Evolutionary conservation across 2,888 invertebrate species (phyloP), one percentile per base, ranked within the genome.

Genomic region (Synergus umbraculus): DNA sequence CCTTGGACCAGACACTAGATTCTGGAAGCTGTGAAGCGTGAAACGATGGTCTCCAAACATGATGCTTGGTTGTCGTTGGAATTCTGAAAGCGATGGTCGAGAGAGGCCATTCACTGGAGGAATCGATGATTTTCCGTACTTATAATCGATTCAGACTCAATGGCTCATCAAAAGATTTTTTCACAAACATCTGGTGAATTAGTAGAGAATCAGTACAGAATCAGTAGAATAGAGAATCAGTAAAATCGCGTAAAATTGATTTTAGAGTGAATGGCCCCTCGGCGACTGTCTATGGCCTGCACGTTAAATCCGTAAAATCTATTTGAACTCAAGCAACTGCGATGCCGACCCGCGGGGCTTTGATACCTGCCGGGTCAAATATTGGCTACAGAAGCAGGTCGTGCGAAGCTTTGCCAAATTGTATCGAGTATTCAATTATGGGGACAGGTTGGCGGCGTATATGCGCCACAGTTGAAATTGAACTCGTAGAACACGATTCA

Each of bases 401-500:
- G 76, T 76, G 76, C 58, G 63, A 76, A 84, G 83, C 87, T 87
- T 86, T 85, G 87, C 86, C 84, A 87, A 87, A 87, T 87, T 86
- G 86, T 86, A 85, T 87, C 86, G 86, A 87, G 86, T 84, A 87
- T 87, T 87, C 87, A 86, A 87, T 87, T 87, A 87, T 84, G 83
- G 66, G 64, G 66, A 44, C 66, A 54, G 77, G 18, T 78, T 15
- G 77, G 13, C 13, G 54, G 54, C 41, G 41, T 73, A 54, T 73
- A 73, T 18, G 54, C 54, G 73, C 73, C 18, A 54, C 54, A 73
- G 54, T 73, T 54, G 37, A 58, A 73, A 73, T 73, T 58, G 54
- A 58, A 73, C 54, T 73, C 49, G 54, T 73, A 41, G 41, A 73
- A 73, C 54, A 73, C 41, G 73, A 37, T 54, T 8, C 29, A 49